Percentiles rank a stretch among this genome's conserved stretches.
Evolutionary conservation across 2,797 vertebrate genomes (phyloP).

Genomic region (Pyrocephalus nanus): DNA sequence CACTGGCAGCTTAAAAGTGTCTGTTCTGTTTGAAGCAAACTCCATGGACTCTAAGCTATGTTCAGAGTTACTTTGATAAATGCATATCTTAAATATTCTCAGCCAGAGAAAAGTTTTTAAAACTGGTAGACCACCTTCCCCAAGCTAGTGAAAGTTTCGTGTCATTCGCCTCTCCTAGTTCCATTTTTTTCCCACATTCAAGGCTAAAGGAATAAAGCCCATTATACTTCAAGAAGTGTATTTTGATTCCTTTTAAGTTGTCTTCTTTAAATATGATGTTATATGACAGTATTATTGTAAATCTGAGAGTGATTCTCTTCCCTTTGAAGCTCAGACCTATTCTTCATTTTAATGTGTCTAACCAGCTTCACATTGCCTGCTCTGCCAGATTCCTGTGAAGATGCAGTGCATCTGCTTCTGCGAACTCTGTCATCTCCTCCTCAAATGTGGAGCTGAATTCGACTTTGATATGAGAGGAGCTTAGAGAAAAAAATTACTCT

Average conservation of each 20-base stretch:
- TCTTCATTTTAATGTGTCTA: constrained; percentile 55
- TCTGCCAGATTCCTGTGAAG: constrained; percentile 46
- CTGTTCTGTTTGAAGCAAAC: constrained; percentile 52
- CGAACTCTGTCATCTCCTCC: constrained; percentile 23
- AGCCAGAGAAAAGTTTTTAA: constrained; percentile 41
- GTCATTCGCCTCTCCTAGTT: not conserved
- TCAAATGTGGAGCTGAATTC: constrained; percentile 5
- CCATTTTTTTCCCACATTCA: not conserved
- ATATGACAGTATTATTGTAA: constrained; percentile 48
- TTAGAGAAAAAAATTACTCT: not conserved
- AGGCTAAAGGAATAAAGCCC: constrained; percentile 32
- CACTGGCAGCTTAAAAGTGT: constrained; percentile 50
- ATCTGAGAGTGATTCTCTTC: constrained; percentile 31
- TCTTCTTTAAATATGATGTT: constrained; percentile 33
- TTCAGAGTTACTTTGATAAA: constrained; percentile 64
- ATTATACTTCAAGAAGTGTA: constrained; percentile 34
- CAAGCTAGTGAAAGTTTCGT: not conserved
- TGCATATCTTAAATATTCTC: constrained; percentile 53
- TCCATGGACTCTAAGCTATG: constrained; percentile 30
- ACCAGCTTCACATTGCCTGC: not conserved
- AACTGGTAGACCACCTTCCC: constrained; percentile 6
- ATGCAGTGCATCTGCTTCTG: constrained; percentile 15
- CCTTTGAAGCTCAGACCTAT: constrained; percentile 56
- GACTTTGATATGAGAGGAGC: not conserved
- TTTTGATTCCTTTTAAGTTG: constrained; percentile 56